Evolutionary conservation across 2,888 invertebrate species (phyloP).

Genomic region (Deilephila porcellus): DNA sequence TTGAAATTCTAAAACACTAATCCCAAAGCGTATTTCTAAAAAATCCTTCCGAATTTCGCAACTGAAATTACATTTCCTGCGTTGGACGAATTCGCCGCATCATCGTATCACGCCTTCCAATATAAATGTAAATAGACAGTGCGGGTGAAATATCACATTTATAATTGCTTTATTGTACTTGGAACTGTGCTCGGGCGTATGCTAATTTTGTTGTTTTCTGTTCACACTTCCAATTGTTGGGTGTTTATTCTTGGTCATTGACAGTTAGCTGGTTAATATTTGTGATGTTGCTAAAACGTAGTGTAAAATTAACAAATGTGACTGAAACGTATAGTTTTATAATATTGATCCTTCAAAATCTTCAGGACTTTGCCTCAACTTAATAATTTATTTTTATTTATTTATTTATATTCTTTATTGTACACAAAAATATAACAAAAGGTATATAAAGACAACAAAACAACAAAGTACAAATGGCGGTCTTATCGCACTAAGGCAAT

Average conservation of each 20-base stretch:
- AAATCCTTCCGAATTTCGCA: neutral
- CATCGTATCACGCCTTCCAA: conserved; percentile 57
- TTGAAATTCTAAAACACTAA: neutral
- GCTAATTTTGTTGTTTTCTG: conserved; percentile 55
- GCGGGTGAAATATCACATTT: conserved; percentile 80
- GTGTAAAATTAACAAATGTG: no score
- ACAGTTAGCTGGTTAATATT: neutral
- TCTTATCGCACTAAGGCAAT: no score
- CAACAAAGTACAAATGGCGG: no score
- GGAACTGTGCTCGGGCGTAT: conserved; percentile 56
- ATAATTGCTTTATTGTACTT: conserved; percentile 84
- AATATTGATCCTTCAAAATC: no score
- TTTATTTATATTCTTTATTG: no score
- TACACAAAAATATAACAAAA: no score
- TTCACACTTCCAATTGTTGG: conserved; percentile 13
- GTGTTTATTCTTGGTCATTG: neutral
- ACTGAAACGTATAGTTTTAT: no score
- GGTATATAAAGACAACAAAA: no score
- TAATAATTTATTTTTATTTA: no score
- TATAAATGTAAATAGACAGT: conserved; percentile 82
- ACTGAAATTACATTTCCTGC: conserved; percentile 17
- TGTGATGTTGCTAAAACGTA: neutral
- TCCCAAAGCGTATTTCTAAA: neutral
- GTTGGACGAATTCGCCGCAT: conserved; percentile 2
- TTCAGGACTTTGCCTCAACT: no score